Evolutionary conservation across 2,113 vertebrate genomes (phyloP).

Genomic region (Nipponia nippon): DNA sequence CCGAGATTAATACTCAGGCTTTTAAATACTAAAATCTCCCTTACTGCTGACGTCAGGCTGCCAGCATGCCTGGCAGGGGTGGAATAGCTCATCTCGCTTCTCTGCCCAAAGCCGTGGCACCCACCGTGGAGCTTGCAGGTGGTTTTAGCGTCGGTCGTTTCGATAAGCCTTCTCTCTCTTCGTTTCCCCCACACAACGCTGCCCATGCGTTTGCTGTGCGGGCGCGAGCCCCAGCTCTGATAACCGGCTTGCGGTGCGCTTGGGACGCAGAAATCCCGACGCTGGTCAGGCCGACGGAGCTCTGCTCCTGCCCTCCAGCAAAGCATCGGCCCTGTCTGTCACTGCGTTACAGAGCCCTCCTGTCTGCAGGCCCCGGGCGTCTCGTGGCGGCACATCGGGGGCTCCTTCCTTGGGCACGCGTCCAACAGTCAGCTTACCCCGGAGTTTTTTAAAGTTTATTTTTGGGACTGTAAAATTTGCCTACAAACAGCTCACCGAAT

Average conservation of each 20-base stretch:
- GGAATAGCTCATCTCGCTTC: background rate
- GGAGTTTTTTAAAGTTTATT: background rate
- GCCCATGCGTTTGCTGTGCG: background rate
- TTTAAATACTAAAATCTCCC: background rate
- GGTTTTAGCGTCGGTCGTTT: background rate
- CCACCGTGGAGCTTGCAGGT: background rate
- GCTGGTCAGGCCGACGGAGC: rapidly evolving
- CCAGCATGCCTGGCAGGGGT: background rate
- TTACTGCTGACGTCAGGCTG: background rate
- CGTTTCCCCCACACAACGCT: rapidly evolving
- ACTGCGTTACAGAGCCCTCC: background rate
- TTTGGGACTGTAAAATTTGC: background rate
- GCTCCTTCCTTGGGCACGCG: background rate
- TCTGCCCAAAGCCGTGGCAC: background rate
- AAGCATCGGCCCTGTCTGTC: background rate
- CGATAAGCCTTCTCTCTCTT: background rate
- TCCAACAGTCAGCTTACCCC: background rate
- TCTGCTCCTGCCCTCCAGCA: background rate
- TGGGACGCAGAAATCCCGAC: background rate
- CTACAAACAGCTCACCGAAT: background rate
- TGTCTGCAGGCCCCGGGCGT: rapidly evolving
- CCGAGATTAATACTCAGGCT: background rate
- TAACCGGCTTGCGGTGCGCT: rapidly evolving
- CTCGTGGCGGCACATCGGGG: background rate
- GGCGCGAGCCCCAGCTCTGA: background rate